Evolutionary conservation across 2,888 invertebrate species (phyloP), one percentile per base, ranked within the genome.

Genomic region (Lingula anatina): DNA sequence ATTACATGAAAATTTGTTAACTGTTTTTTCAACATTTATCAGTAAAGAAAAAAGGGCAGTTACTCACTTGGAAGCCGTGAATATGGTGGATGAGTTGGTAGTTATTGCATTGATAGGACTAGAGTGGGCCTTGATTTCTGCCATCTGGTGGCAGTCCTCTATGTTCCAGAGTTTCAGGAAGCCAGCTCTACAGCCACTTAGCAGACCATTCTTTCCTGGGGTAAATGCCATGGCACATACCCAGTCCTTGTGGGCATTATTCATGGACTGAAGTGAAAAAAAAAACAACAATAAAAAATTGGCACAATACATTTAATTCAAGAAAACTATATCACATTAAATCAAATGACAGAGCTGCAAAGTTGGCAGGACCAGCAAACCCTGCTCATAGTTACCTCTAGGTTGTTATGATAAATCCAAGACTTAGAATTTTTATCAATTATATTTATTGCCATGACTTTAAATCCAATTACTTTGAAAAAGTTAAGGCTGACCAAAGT

Each of bases 181-280:
- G 26, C 87, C 88, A 68, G 85, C 86, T 28, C 90, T 85, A 58
- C 90, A 90, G 57, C 86, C 87, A 62, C 86, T 86, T 53, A 87
- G 81, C 67, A 89, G 79, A 5, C 61, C 56, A 67, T 82, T 81
- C 47, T 80, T 79, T 53, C 68, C 80, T 23, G 80, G 78, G 79
- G 77, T 78, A 65, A 80, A 81, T 71, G 82, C 82, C 73, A 90
- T 81, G 49, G 88, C 89, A 59, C 87, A 86, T 62, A 90, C 85
- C 90, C 90, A 90, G 67, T 89, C 89, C 73, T 88, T 88, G 81
- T 90, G 90, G 44, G 90, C 89, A 76, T 87, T 86, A 78, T 87
- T 89, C 55, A 89, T 80, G 24, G 85, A 84, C 82, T 84, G 69
- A 23, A 60, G 57, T 46, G 4, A 25, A 26, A 52, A 28, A 23